Evolutionary conservation across 2,113 vertebrate species (phyloP).

Genomic region (Brachionichthys hirsutus): DNA sequence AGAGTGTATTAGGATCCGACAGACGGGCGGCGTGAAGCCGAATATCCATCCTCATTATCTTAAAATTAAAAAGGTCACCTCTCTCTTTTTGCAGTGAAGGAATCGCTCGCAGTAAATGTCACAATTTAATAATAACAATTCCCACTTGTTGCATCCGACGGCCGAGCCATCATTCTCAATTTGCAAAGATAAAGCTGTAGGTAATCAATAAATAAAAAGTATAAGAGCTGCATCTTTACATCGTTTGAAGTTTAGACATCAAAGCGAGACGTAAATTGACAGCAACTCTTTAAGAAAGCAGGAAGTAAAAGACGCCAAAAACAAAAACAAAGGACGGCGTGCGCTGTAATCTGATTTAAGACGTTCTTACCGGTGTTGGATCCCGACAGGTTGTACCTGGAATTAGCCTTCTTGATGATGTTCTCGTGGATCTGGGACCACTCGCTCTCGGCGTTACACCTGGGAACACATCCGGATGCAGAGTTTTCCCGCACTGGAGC

Average conservation of each 20-base stretch:
- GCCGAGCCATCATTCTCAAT: no score
- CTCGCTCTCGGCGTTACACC: slow-evolving; percentile 97
- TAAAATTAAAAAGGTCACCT: slow-evolving; percentile 20
- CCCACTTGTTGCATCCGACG: no score
- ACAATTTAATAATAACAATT: slow-evolving; percentile 16
- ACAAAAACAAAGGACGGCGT: not conserved
- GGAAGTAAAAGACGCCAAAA: no score
- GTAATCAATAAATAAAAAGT: no score
- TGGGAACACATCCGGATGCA: slow-evolving; percentile 47
- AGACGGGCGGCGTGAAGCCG: slow-evolving; percentile 14
- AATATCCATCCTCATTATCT: slow-evolving; percentile 21
- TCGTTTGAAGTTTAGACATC: no score
- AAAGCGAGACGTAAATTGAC: no score
- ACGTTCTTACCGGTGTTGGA: slow-evolving; percentile 89
- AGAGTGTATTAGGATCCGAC: slow-evolving; percentile 1
- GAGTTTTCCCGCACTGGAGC: no score
- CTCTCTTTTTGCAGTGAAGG: slow-evolving; percentile 18
- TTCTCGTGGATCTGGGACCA: slow-evolving; percentile 98
- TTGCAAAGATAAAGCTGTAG: no score
- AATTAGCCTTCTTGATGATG: slow-evolving; percentile 96
- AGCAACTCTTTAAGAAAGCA: no score
- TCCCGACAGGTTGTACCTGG: slow-evolving; percentile 93
- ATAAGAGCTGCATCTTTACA: no score
- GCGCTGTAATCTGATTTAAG: not conserved
- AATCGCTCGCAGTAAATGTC: slow-evolving; percentile 17